Conservation (phyloP, 2,888 invertebrate genomes). For the Lithosia quadra region DNA sequence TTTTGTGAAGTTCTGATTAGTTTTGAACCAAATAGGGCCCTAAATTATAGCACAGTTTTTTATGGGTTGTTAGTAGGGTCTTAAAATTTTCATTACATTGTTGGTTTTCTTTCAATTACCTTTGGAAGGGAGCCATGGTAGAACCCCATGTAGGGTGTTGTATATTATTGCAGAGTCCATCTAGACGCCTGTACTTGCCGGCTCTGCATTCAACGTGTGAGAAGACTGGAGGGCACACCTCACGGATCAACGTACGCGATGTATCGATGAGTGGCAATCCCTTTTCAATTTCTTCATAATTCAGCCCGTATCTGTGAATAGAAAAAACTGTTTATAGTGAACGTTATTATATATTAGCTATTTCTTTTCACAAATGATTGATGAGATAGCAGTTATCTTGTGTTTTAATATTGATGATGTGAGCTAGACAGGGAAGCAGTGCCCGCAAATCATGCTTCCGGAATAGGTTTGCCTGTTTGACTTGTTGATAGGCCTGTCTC, state of each 20-base stretch:
- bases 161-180: slow-evolving; percentile 96
- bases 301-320: slow-evolving; percentile 91
- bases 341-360: not conserved
- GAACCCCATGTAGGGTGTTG: slow-evolving; percentile 97
- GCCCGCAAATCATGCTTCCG: too few species aligned
- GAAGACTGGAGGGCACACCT: slow-evolving; percentile 95
- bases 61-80: too few species aligned
- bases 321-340: not conserved
- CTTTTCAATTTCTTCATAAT: slow-evolving; percentile 95
- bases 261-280: slow-evolving; percentile 95
- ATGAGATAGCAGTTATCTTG: too few species aligned
- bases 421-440: too few species aligned
- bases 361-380: too few species aligned
- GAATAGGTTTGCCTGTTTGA: too few species aligned
- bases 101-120: slow-evolving; percentile 70
- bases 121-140: slow-evolving; percentile 93
- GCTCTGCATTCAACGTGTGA: slow-evolving; percentile 95
- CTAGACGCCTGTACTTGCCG: slow-evolving; percentile 94
- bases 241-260: slow-evolving; percentile 93
- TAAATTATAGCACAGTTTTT: too few species aligned
- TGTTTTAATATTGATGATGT: too few species aligned
- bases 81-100: too few species aligned
- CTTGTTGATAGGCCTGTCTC: too few species aligned
- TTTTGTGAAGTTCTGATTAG: too few species aligned
- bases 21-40: too few species aligned